Evolutionary conservation across 2,797 vertebrate species (phyloP), one percentile per base, ranked within the genome.

Genomic region (Acanthopagrus latus): DNA sequence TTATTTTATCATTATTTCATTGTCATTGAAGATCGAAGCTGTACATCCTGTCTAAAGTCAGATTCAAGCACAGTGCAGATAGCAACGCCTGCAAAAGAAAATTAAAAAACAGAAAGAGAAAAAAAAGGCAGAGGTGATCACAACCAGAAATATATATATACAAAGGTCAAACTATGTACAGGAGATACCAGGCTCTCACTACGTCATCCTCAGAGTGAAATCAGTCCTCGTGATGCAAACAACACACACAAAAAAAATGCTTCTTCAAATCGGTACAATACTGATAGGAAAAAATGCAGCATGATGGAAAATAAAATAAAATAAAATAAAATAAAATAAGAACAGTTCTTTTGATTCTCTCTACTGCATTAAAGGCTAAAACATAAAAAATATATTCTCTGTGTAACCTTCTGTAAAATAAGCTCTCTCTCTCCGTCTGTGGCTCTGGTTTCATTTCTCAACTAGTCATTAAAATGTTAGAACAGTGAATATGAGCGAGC

Each of bases 11-110:
- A 87, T 95, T 94, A 96, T 95, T 96, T 91, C 65, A 72, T 88
- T 93, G 87, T 97, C 95, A 93, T 79, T 95, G 93, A 95, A 96
- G 96, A 96, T 88, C 74, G 78, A 87, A 94, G 94, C 95, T 93
- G 94, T 91, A 91, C 92, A 96, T 94, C 85, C 90, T 72, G 87
- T 95, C 95, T 95, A 95, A 92, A 94, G 85, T 94, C 90, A 90
- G 86, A 88, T 91, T 91, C 90, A 95, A 97, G 96, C 94, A 95
- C 88, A 93, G 95, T 95, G 95, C 91, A 85, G 86, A 86, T 86
- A 94, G 95, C 95, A 90, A 94, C 83, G 94, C 93, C 93, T 95
- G 94, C 94, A 91, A 92, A 89, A 92, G 54, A 90, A 93, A 91
- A 87, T 65, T 44, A 74, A 91, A 79, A 89, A 89, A 92, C 33